Base-by-base conservation (phyloP, 1,140 invertebrate species). In the Calliopsis andreniformis region DNA sequence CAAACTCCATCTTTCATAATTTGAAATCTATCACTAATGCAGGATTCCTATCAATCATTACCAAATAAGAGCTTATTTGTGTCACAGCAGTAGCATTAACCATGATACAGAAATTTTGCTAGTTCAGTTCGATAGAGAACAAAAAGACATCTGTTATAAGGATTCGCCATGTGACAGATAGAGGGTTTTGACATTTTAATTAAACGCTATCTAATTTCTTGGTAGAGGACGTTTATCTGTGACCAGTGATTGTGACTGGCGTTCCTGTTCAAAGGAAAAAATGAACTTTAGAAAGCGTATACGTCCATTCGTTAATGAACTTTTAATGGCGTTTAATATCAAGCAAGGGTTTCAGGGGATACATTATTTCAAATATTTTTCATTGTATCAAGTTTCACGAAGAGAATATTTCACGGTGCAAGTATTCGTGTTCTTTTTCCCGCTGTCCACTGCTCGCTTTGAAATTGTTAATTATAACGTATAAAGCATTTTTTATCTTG, bases 141-240 rank as follows among this genome's bases (percentile, higher is more conserved):
- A 78, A 63, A 69, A 64, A 80, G 20, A 7, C 28, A 28, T 12
- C 59, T 8, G 51, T 43, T 80, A 55, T 20, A 28, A 45, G 58
- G 70, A 58, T 39, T 62, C 35, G 32, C 53, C 23, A 12, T n/a
- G 20, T n/a, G 56, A 12, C 14, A 10, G 18, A 64, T 35, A 25
- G 14, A 32, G 28, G 47, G 76, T 66, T 53, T 73, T 70, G 47
- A 76, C 45, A 45, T 80, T 82, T 80, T 59, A 61, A 66, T 76
- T 76, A 70, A 69, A 59, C 58, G 42, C 28, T 51, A 42, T 25
- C 66, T 32, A 67, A 63, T 23, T 20, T 35, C 43, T 77, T 47
- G 18, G 25, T 35, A 5, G 23, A 20, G 10, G 23, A 43, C n/a
- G 42, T 35, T 73, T 14, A 43, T 43, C 18, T 23, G 42, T 55